Conservation (phyloP, 2,888 invertebrate genomes). For the Hirudinaria manillensis region DNA sequence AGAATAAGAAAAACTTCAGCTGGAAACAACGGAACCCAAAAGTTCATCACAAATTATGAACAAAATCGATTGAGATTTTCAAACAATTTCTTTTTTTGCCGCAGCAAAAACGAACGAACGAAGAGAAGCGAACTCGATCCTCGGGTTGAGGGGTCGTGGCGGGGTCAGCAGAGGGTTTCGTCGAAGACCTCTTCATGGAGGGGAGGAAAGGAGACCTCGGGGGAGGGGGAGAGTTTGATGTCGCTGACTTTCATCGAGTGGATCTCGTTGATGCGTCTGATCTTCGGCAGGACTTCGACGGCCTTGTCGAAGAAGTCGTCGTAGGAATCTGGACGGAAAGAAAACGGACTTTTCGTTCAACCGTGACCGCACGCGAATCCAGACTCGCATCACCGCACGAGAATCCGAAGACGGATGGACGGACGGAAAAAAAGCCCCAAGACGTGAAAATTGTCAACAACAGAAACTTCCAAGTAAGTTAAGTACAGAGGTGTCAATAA, state of each 20-base stretch:
- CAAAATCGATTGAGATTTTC: too few relatives aligned
- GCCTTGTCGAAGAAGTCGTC: slow-evolving; percentile 27
- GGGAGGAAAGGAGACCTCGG: slow-evolving; percentile 28
- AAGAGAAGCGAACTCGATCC: not conserved
- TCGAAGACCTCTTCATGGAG: slow-evolving; percentile 33
- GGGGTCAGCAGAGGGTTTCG: slow-evolving; percentile 17
- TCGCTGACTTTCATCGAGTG: slow-evolving; percentile 28
- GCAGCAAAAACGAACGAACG: not conserved
- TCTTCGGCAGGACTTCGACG: slow-evolving; percentile 26
- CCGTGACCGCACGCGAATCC: not conserved
- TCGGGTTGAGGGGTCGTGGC: not conserved
- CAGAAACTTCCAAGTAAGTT: too few relatives aligned
- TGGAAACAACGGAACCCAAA: too few relatives aligned
- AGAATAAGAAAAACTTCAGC: not conserved
- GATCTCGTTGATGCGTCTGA: slow-evolving; percentile 27
- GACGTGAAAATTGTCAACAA: too few relatives aligned
- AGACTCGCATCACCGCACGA: too few relatives aligned
- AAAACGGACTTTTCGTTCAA: too few relatives aligned
- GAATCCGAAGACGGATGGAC: too few relatives aligned
- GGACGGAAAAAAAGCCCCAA: too few relatives aligned
- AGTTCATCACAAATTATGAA: too few relatives aligned
- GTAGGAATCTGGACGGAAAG: slow-evolving; percentile 18
- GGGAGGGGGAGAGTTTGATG: slow-evolving; percentile 16
- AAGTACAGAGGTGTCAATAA: too few relatives aligned
- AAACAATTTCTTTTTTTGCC: not conserved